Evolutionary conservation across 1,140 invertebrate genomes (phyloP).

Genomic region (Drosophila sucinea): DNA sequence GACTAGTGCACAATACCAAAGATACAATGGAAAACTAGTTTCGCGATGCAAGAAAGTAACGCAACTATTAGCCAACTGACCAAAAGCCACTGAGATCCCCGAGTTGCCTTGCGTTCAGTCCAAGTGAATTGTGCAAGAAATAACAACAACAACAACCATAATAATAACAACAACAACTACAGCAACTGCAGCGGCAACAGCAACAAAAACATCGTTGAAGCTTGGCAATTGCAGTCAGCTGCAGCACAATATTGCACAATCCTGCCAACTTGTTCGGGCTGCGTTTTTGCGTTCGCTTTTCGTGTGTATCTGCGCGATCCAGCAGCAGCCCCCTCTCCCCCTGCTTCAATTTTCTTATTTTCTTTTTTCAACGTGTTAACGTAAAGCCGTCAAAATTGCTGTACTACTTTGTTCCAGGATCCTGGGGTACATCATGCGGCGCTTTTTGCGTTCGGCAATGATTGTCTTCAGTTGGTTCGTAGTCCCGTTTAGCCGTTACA

Average conservation of each 20-base stretch:
- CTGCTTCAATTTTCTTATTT: slow-evolving; percentile 11
- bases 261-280: slow-evolving; percentile 69
- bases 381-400: slow-evolving; percentile 82
- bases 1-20: slow-evolving; percentile 45
- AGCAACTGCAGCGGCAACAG: slow-evolving; percentile 23
- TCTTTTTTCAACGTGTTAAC: slow-evolving; percentile 33
- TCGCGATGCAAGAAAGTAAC: slow-evolving; percentile 63
- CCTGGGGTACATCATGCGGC: slow-evolving; percentile 83
- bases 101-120: slow-evolving; percentile 23
- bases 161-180: slow-evolving; percentile 30
- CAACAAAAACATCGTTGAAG: slow-evolving; percentile 20
- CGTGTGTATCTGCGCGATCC: slow-evolving; percentile 19
- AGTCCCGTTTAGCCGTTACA: slow-evolving; percentile 83
- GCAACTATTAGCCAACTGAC: slow-evolving; percentile 73
- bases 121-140: slow-evolving; percentile 69
- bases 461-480: slow-evolving; percentile 83
- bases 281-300: slow-evolving; percentile 10
- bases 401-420: slow-evolving; percentile 83
- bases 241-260: slow-evolving; percentile 75
- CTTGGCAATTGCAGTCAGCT: slow-evolving; percentile 62
- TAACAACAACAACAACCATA: slow-evolving; percentile 7
- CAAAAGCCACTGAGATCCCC: slow-evolving; percentile 45
- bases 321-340: not conserved
- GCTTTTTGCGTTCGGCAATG: slow-evolving; percentile 82
- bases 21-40: slow-evolving; percentile 39